Base-by-base conservation (phyloP, 2,797 vertebrate species). In the Steatocranus sp. region DNA sequence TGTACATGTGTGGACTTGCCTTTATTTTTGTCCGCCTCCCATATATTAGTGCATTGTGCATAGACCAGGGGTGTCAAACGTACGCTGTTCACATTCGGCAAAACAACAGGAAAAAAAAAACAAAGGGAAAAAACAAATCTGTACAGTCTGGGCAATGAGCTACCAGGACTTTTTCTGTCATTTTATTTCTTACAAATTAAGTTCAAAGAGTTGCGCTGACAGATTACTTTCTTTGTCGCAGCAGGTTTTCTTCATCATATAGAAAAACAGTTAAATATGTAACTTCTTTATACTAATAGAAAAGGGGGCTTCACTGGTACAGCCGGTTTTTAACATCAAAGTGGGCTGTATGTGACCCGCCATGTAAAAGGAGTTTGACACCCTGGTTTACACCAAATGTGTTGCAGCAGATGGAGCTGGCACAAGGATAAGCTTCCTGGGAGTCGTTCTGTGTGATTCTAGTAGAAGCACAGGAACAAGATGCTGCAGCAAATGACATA, bases 21-120 rank as follows among this genome's bases (percentile, higher is more conserved):
- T 51, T 50, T 56, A 38, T 61, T 54, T 75, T 68, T 32, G 20
- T 23, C 30, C 41, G 12, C 20, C 32, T 34, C 70, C 11, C 18
- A 51, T 6, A 17, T 63, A 25, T 78, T 54, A 20, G 20, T n/a
- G 9, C 11, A 46, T 46, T 70, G 38, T 70, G 23, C 38, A 46
- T 41, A 46, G 66, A 27, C 38, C 11, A 61, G 30, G 10, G 30
- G 30, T 34, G 56, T 61, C 56, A 34, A 56, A 5, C 1, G 4
- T 61, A 36, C 3, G 4, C 30, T 1, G 2, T n/a, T 10, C 32
- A 36, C 32, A 20, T 36, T 34, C 0, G 6, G 18, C 18, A n/a
- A 36, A n/a, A 34, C 1, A 2, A 58, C 2, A n/a, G 8, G 2
- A 6, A 48, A 51, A 27, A 1, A 25, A 5, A 17, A 17, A 58